Base-by-base conservation (phyloP, 2,113 vertebrate species). In the Seriola rivoliana region DNA sequence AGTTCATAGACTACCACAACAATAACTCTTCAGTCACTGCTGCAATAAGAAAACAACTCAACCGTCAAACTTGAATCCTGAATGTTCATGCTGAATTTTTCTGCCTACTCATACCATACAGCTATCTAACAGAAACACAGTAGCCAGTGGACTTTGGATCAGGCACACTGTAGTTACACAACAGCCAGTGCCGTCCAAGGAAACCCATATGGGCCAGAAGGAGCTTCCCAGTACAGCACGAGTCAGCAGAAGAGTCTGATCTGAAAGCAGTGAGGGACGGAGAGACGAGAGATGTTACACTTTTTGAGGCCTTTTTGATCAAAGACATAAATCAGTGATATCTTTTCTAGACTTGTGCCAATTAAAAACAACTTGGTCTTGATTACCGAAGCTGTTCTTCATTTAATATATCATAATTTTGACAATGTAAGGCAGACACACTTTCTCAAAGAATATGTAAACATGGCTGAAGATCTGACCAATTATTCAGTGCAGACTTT, bases 181-280 rank as follows among this genome's bases (percentile, higher is more conserved):
- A 88, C 85, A 80, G 60, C 17, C 60, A 66, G 46, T 16, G 54
- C 77, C 1, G 68, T 75, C 82, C 79, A 87, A 80, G 65, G 23
- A 25, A 55, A 71, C 46, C 83, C 68, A 66, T 52, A 62, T 23
- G 81, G 48, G 57, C 77, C 66, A 73, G 75, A 75, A 84, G 75
- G 67, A 91, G 81, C 83, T 86, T 88, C 78, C 71, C 67, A 52
- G 40, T n/a, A 59, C 67, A 85, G 52, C 79, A 65, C 71, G 34
- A 92, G 81, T 91, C 82, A 91, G 88, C 90, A 88, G 50, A 89
- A 77, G n/a, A 76, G 79, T 74, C 81, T 87, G 74, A 71, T 82
- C 75, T 87, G 68, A 72, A 64, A 85, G 82, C 88, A 69, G 69
- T 1, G 42, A 73, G 54, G 83, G 76, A 60, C 63, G 29, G 59